phyloP scores from a whole-genome alignment of 2,888 invertebrate species.

The Cynaeus angustus region DNA sequence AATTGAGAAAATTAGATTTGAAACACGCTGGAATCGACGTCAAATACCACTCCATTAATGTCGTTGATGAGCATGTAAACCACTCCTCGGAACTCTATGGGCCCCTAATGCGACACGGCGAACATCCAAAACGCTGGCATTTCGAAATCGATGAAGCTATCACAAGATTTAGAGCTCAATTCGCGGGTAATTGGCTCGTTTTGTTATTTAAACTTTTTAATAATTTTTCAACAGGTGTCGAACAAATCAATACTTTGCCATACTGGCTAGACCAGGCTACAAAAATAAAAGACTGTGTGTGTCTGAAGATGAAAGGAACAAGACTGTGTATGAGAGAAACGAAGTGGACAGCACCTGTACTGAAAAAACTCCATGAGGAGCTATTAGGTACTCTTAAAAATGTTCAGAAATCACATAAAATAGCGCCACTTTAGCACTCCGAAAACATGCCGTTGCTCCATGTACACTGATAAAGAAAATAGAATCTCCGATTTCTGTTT shows the following conservation, averaged over 20 bases:
- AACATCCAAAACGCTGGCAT: conserved; percentile 78
- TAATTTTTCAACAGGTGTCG: conserved; percentile 69
- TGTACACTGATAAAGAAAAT: conserved; percentile 54
- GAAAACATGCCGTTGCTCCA: conserved; percentile 34
- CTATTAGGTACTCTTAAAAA: conserved; percentile 71
- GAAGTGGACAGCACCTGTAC: conserved; percentile 78
- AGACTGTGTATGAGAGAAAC: conserved; percentile 77
- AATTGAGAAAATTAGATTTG: conserved; percentile 72
- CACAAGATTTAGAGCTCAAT: conserved; percentile 66
- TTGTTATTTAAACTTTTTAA: conserved; percentile 5
- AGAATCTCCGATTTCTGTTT: conserved; percentile 53
- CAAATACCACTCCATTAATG: conserved; percentile 68
- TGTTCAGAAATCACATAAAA: not conserved
- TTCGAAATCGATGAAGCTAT: conserved; percentile 70
- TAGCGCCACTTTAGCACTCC: conserved; percentile 37
- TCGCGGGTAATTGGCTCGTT: conserved; percentile 59
- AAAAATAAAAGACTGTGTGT: conserved; percentile 71
- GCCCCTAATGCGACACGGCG: conserved; percentile 78
- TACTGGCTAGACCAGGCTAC: conserved; percentile 71
- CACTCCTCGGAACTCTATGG: conserved; percentile 78
- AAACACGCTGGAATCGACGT: conserved; percentile 68
- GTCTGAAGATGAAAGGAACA: conserved; percentile 68
- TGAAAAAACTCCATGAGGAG: conserved; percentile 76
- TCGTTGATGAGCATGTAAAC: conserved; percentile 73
- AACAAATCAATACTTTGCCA: conserved; percentile 72